Conservation (phyloP, 2,113 vertebrate species). For the Saguinus imperator region DNA sequence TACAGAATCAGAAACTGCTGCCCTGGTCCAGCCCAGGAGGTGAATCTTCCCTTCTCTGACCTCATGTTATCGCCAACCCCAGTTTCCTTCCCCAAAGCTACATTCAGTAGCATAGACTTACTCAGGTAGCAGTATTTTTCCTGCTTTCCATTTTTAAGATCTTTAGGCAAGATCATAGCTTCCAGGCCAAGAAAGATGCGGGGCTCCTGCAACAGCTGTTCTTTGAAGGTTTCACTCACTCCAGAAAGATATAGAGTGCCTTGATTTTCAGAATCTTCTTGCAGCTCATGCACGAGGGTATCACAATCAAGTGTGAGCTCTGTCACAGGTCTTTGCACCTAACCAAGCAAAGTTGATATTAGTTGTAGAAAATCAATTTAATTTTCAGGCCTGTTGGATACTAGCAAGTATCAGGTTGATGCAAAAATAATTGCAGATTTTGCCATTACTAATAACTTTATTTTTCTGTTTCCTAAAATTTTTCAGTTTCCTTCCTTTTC, state of each 20-base stretch:
- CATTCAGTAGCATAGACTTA: constrained; percentile 80
- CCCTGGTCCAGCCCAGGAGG: background rate
- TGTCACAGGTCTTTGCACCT: constrained; percentile 90
- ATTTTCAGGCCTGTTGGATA: background rate
- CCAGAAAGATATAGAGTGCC: constrained; percentile 85
- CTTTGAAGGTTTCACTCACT: constrained; percentile 78
- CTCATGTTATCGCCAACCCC: background rate
- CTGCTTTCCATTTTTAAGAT: constrained; percentile 77
- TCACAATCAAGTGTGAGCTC: constrained; percentile 88
- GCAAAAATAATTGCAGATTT: no score
- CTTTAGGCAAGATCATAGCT: constrained; percentile 82
- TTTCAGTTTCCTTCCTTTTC: constrained; percentile 26
- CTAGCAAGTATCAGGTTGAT: background rate
- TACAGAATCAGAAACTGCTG: background rate
- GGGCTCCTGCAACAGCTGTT: constrained; percentile 84
- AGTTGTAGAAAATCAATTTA: background rate
- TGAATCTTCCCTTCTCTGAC: background rate
- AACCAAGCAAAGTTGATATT: background rate
- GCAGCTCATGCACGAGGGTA: constrained; percentile 83
- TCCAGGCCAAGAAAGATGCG: constrained; percentile 83
- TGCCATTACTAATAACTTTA: background rate
- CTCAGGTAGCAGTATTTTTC: constrained; percentile 87
- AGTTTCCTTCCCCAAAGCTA: background rate
- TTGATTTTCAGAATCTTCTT: constrained; percentile 83
- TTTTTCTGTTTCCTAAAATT: constrained; percentile 42